Base-by-base conservation (phyloP, 1,140 invertebrate genomes). In the Scaptomyza montana region DNA sequence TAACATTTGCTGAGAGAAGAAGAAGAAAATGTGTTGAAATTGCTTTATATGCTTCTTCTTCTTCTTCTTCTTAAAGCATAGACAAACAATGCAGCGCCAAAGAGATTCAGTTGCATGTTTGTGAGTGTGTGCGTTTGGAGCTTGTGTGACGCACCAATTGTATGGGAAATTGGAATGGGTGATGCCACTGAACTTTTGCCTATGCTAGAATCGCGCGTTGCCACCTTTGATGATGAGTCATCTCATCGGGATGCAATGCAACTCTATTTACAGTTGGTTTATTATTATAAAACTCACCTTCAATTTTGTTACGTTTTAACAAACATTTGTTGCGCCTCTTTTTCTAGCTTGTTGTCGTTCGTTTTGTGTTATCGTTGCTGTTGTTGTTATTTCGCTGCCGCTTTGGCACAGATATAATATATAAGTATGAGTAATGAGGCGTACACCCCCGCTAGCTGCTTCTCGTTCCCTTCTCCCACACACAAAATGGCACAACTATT, bases 281-380 rank as follows among this genome's bases (percentile, higher is more conserved):
- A n/a, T 65, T 51, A 19, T 39, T 21, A 33, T 46, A 9, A 33
- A 51, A 33, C 72, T 86, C 51, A 89, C 75, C 75, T 87, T 78
- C 54, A 78, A 63, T 62, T 87, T 60, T 63, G 62, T 49, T 78
- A 8, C 59, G 64, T 75, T 74, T 76, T 62, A 62, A 69, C 84
- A 82, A 87, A 79, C 82, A 87, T 87, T 87, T 87, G 82, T 87
- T 87, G 82, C 72, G 55, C 72, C 64, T 68, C 36, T 62, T 76
- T 46, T 66, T 64, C 63, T 80, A 61, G 30, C 30, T 59, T 64
- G 76, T 50, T 57, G 71, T 70, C 36, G 65, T 65, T 65, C 41
- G 47, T 56, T 67, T 39, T 50, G 30, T 50, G 21, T 43, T 33
- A 43, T 82, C 36, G 63, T 54, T 54, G 59, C 68, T 50, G 61